Evolutionary conservation across 1,140 invertebrate genomes (phyloP).

Genomic region (Carcinoscorpius rotundicauda): DNA sequence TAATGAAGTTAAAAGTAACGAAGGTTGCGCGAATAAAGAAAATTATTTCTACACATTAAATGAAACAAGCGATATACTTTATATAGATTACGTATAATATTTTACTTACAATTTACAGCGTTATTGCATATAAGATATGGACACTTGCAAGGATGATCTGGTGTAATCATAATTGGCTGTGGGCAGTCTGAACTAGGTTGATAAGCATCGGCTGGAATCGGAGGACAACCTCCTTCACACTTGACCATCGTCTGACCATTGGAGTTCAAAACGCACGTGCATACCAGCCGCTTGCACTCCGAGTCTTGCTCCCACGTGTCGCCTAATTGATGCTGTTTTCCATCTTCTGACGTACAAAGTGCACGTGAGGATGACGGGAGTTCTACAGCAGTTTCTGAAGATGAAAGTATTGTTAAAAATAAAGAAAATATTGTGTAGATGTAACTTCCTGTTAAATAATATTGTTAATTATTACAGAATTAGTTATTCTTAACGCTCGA

Average conservation of each 20-base stretch:
- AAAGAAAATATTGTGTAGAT: too few species aligned
- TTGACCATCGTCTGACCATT: constrained; percentile 21
- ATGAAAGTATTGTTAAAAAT: too few species aligned
- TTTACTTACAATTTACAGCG: constrained; percentile 15
- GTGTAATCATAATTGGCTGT: constrained; percentile 23
- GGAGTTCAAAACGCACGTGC: constrained; percentile 18
- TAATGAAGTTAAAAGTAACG: too few species aligned
- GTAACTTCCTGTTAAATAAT: too few species aligned
- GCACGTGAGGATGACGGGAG: not conserved
- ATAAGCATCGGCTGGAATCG: constrained; percentile 17
- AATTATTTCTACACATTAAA: too few species aligned
- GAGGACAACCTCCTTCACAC: constrained; percentile 24
- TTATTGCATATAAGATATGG: constrained; percentile 26
- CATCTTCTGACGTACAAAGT: not conserved
- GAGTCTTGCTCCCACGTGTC: constrained; percentile 18
- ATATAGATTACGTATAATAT: too few species aligned
- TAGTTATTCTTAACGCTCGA: too few species aligned
- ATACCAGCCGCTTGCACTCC: constrained; percentile 20
- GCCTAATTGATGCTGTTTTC: not conserved
- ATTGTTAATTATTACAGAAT: too few species aligned
- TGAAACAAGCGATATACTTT: too few species aligned
- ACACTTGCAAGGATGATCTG: constrained; percentile 24
- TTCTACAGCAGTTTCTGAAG: too few species aligned
- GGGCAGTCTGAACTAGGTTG: constrained; percentile 23
- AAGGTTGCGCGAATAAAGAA: too few species aligned